These are phyloP conservation scores for Pedionomus torquatus DNA, from an alignment of 2,113 vertebrate genomes.

Conservation along the genomic window DNA sequence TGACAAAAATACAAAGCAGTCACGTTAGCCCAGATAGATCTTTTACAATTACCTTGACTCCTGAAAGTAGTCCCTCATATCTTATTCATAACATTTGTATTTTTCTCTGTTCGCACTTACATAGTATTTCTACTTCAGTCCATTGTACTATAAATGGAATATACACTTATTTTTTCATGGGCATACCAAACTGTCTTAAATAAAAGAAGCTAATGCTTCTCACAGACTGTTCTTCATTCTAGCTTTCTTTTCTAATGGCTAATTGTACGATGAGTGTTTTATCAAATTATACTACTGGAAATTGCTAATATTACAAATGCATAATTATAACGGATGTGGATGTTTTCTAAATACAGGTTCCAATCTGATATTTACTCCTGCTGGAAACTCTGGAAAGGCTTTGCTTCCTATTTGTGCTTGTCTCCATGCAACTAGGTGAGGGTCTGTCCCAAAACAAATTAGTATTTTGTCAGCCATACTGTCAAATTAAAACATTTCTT, in stretches of 20 bases:
- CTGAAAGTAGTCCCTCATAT: background rate
- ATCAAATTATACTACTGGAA: background rate
- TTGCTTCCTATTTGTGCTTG: background rate
- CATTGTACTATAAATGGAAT: background rate
- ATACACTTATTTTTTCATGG: background rate
- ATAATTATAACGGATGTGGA: background rate
- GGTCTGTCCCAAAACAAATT: slow-evolving; percentile 59
- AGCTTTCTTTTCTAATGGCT: background rate
- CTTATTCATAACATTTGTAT: slow-evolving; percentile 12
- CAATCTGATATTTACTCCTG: slow-evolving; percentile 17
- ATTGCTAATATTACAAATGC: background rate
- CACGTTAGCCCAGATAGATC: slow-evolving; percentile 33
- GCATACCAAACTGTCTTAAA: background rate
- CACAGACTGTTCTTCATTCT: background rate
- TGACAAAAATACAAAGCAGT: slow-evolving; percentile 58
- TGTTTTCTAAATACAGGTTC: background rate
- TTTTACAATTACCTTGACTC: slow-evolving; percentile 43
- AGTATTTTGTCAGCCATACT: slow-evolving; percentile 57
- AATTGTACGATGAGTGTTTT: background rate
- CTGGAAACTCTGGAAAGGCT: background rate
- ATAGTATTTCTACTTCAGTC: background rate
- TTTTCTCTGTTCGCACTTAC: slow-evolving; percentile 11
- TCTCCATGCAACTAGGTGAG: slow-evolving; percentile 27
- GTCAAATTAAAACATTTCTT: slow-evolving; percentile 70
- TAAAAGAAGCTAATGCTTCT: background rate